These are phyloP conservation scores for Lathamus discolor DNA, from an alignment of 2,113 vertebrate species.

Conservation along the genomic window DNA sequence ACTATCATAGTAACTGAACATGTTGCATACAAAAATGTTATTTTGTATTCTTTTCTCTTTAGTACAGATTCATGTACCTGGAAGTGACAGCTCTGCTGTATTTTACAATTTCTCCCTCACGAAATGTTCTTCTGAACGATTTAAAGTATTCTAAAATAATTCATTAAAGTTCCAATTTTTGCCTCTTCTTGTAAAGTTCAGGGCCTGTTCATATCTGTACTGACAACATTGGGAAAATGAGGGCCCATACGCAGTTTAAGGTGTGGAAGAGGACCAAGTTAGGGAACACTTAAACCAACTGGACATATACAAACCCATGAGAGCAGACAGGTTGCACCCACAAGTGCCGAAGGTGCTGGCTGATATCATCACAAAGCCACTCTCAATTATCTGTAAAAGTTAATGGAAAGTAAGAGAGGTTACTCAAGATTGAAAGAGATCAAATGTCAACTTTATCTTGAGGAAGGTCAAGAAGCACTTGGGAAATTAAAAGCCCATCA, in stretches of 20 bases:
- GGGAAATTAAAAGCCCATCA: neutral
- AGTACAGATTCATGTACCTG: neutral
- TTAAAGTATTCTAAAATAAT: neutral
- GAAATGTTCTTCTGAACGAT: neutral
- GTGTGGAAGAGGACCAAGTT: neutral
- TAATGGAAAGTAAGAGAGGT: neutral
- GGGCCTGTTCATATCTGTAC: neutral
- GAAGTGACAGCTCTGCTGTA: neutral
- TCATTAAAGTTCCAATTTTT: neutral
- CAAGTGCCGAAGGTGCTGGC: neutral
- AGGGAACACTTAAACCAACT: neutral
- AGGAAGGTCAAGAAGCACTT: neutral
- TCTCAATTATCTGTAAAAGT: neutral
- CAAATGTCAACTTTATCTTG: neutral
- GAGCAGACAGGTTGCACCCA: neutral
- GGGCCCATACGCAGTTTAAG: neutral
- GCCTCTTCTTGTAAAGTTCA: too few species aligned
- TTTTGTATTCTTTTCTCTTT: neutral
- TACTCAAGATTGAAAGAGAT: neutral
- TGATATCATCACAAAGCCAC: neutral
- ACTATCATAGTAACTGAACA: neutral
- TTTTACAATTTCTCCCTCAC: neutral
- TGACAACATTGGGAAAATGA: neutral
- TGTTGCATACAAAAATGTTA: neutral
- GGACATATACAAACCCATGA: neutral